A percentile compares a stretch with the other conserved stretches of the same genome.
phyloP scores from a whole-genome alignment of 2,797 vertebrate genomes.

The Pelobates cultripes region DNA sequence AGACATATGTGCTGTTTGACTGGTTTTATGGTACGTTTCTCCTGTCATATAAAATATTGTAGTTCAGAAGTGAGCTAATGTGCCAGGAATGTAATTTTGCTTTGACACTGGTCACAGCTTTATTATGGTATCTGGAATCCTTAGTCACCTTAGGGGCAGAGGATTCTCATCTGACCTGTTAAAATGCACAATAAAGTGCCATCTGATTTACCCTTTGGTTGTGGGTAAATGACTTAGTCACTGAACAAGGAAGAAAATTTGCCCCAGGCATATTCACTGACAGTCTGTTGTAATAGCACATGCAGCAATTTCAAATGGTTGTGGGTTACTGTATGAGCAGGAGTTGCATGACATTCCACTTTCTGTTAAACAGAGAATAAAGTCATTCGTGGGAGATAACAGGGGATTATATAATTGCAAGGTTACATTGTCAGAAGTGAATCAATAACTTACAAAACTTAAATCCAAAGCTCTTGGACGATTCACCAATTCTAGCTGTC shows the following conservation, averaged over 20 bases:
- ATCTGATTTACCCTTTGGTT: conserved; percentile 70
- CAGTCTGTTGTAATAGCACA: conserved; percentile 61
- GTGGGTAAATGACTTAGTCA: conserved; percentile 70
- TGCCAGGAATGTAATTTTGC: not conserved
- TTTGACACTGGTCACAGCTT: conserved; percentile 43
- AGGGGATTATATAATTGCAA: conserved; percentile 38
- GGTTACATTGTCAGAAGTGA: conserved; percentile 29
- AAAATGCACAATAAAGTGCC: conserved; percentile 67
- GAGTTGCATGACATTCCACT: conserved; percentile 64
- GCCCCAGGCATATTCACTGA: conserved; percentile 69
- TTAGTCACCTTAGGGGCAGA: conserved; percentile 64
- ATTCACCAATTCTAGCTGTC: too few species aligned
- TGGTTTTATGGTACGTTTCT: not conserved
- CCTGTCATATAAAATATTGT: not conserved
- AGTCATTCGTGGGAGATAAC: conserved; percentile 37
- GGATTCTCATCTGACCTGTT: conserved; percentile 70
- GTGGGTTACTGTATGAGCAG: conserved; percentile 63
- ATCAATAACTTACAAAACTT: conserved; percentile 14
- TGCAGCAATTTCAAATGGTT: conserved; percentile 56
- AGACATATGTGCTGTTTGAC: too few species aligned
- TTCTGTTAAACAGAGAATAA: conserved; percentile 52
- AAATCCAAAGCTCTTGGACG: not conserved
- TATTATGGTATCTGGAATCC: conserved; percentile 26
- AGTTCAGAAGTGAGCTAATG: not conserved
- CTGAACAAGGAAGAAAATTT: conserved; percentile 63